Evolutionary conservation across 1,140 invertebrate genomes (phyloP), one percentile per base, ranked within the genome.

Genomic region (Drosophila nigrodunni): DNA sequence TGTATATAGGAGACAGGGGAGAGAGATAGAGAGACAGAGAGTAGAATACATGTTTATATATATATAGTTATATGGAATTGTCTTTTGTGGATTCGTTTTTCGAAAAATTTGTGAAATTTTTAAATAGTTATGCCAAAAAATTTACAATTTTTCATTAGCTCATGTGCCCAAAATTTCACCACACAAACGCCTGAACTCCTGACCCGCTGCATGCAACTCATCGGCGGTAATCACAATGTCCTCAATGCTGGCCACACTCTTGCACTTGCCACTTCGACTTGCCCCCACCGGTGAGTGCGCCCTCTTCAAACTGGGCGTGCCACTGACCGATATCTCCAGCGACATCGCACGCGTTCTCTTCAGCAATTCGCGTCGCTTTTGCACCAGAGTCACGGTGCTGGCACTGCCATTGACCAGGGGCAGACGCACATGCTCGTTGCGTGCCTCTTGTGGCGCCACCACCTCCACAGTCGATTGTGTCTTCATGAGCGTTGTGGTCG

Each of bases 221-320:
- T 86, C 81, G n/a, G 70, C 73, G 1, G 91, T 91, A 1, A 92
- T 72, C 8, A 79, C 54, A n/a, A 92, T 83, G 37, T 92, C 91
- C 47, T 92, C 91, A 34, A 70, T 86, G 46, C 66, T 72, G 52
- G 73, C 67, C 21, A 91, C 72, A 46, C 18, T 55, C 25, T 44
- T 30, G 25, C 25, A 34, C 55, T 70, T 66, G 11, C 49, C 15
- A 25, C 39, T 18, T 49, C 15, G 8, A 18, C 11, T 7, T 25
- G 41, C 58, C 37, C 21, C 49, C 25, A 25, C 41, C 18, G 50
- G 78, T 18, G 82, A 82, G 13, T 82, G 70, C 9, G 79, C 72
- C 3, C 83, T 41, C 69, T 87, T 88, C 41, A 78, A 47, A 58
- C 86, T 91, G 6, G 86, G 71, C 72, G 74, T 73, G 10, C 47